A percentile compares a stretch with the other conserved stretches of the same genome.
Evolutionary conservation across 1,140 invertebrate species (phyloP).

Genomic region (Penaeus indicus): DNA sequence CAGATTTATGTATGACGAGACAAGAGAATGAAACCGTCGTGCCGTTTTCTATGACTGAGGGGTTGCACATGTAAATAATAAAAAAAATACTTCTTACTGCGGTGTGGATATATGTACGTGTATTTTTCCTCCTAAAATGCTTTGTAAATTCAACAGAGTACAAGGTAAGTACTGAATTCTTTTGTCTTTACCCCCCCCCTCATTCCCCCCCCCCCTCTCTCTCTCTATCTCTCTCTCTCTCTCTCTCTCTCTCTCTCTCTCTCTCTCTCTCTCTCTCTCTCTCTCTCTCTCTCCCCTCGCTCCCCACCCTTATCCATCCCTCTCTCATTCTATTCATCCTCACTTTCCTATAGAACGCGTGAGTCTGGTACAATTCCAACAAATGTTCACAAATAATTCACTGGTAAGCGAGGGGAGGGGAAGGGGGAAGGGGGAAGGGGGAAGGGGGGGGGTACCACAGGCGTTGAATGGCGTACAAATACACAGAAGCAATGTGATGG

Average conservation of each 20-base stretch:
- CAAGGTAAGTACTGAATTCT: too few relatives aligned
- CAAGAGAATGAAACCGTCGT: too few relatives aligned
- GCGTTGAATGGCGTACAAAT: background rate
- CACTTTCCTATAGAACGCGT: background rate
- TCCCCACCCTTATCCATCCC: background rate
- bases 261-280: slow-evolving; percentile 6
- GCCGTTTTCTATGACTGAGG: too few relatives aligned
- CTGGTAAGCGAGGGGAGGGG: background rate
- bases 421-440: background rate
- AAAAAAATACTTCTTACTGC: too few relatives aligned
- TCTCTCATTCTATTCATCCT: background rate
- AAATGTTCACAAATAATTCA: background rate
- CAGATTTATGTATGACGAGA: too few relatives aligned
- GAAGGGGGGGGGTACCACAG: background rate
- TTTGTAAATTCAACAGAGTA: too few relatives aligned
- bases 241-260: slow-evolving; percentile 3
- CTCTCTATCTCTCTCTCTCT: slow-evolving; percentile 1
- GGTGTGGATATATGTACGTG: too few relatives aligned
- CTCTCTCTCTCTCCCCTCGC: background rate
- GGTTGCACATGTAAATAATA: too few relatives aligned
- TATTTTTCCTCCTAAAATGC: too few relatives aligned
- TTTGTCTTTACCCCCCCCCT: background rate
- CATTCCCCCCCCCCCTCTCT: background rate
- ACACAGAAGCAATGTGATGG: background rate
- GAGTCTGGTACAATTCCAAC: background rate